A percentile compares a stretch with the other conserved stretches of the same genome.
These are phyloP conservation scores for Cichlasoma orientale DNA, from an alignment of 2,797 vertebrate genomes.

Conservation along the genomic window DNA sequence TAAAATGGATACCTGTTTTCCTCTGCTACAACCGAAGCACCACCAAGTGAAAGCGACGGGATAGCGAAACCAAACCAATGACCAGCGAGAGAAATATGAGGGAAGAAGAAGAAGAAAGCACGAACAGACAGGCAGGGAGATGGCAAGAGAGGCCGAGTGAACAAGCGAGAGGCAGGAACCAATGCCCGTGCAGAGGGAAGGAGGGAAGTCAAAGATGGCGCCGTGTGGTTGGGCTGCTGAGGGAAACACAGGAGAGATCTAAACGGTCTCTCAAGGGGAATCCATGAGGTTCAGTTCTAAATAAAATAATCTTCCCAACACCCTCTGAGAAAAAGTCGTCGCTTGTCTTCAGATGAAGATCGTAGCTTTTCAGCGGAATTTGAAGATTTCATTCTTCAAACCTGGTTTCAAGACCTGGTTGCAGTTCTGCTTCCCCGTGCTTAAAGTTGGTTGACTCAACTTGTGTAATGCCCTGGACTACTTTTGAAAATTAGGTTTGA, in stretches of 20 bases:
- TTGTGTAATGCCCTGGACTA: constrained; percentile 46
- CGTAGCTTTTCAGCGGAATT: constrained; percentile 44
- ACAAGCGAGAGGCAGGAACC: constrained; percentile 79
- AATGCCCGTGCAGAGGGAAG: constrained; percentile 67
- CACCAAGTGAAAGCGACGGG: constrained; percentile 98
- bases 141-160: constrained; percentile 71
- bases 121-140: constrained; percentile 80
- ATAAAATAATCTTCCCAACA: constrained; percentile 66
- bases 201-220: constrained; percentile 75
- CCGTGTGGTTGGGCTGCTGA: constrained; percentile 84
- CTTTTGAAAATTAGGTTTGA: constrained; percentile 61
- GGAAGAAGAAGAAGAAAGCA: constrained; percentile 76
- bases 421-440: constrained; percentile 71
- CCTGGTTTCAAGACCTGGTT: constrained; percentile 47
- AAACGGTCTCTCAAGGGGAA: constrained; percentile 66
- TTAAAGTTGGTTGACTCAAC: constrained; percentile 78
- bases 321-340: constrained; percentile 43
- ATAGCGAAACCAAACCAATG: constrained; percentile 92
- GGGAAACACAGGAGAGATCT: constrained; percentile 69
- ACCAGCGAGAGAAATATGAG: constrained; percentile 82
- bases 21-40: constrained; percentile 99
- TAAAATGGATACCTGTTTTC: constrained; percentile 99
- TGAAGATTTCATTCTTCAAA: constrained; percentile 76
- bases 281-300: constrained; percentile 72
- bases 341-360: constrained; percentile 69